Conservation (phyloP, 2,888 invertebrate genomes). For the Antheraea yamamai region DNA sequence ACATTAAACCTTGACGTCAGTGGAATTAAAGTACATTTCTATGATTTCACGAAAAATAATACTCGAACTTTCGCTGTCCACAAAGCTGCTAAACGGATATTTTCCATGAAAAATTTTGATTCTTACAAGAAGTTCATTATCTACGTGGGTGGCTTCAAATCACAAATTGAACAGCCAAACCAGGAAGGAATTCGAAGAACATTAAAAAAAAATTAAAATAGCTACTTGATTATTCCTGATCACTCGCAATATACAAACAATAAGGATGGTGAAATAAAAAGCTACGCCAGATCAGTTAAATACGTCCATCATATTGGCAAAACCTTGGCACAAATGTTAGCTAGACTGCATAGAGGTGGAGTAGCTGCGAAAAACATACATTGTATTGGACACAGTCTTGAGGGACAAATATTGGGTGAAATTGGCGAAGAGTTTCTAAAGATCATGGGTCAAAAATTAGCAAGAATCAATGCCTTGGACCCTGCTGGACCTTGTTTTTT, state of each 20-base stretch:
- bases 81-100: constrained; percentile 44
- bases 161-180: constrained; percentile 62
- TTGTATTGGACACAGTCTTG: constrained; percentile 71
- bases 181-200: constrained; percentile 61
- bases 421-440: constrained; percentile 57
- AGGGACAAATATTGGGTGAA: constrained; percentile 67
- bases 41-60: constrained; percentile 55
- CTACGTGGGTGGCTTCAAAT: constrained; percentile 60
- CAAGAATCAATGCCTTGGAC: constrained; percentile 66
- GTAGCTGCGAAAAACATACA: constrained; percentile 64
- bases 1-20: constrained; percentile 58
- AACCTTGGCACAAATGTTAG: constrained; percentile 59
- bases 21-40: constrained; percentile 61
- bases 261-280: constrained; percentile 55
- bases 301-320: constrained; percentile 70
- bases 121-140: constrained; percentile 56
- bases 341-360: constrained; percentile 49
- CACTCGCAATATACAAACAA: constrained; percentile 71
- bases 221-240: constrained; percentile 70
- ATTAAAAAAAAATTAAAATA: constrained; percentile 60
- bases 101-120: constrained; percentile 49
- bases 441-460: constrained; percentile 54
- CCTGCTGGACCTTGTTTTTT: constrained; percentile 76
- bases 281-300: constrained; percentile 68
- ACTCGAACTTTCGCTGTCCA: constrained; percentile 36